phyloP scores from a whole-genome alignment of 2,888 invertebrate genomes.

The Argynnis bischoffii region DNA sequence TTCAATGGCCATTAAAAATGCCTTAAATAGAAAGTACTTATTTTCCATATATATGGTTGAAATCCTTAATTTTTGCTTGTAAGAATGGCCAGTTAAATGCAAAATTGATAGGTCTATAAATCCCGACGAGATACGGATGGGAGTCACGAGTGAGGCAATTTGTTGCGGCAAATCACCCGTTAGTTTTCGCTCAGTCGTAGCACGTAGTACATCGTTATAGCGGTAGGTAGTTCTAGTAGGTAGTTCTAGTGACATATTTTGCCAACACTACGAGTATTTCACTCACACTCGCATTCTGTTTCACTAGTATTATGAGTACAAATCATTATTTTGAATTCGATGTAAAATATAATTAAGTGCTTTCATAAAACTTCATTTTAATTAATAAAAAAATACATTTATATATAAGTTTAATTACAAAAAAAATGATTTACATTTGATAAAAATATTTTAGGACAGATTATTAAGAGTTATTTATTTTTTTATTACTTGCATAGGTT shows the following conservation, averaged over 20 bases:
- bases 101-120: constrained; percentile 16
- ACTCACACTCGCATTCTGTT: background rate
- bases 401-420: too few species aligned
- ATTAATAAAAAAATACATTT: too few species aligned
- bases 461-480: too few species aligned
- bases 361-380: background rate
- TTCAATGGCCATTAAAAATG: too few species aligned
- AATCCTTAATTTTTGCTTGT: background rate
- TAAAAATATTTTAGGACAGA: too few species aligned
- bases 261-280: constrained; percentile 13
- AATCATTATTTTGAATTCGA: constrained; percentile 1
- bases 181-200: constrained; percentile 20
- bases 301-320: background rate
- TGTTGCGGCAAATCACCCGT: constrained; percentile 28
- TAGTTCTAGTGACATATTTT: constrained; percentile 17
- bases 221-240: background rate
- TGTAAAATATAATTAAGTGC: constrained; percentile 1
- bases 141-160: constrained; percentile 20
- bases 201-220: constrained; percentile 27
- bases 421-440: too few species aligned
- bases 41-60: background rate
- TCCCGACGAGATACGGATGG: constrained; percentile 1
- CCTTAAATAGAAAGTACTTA: too few species aligned
- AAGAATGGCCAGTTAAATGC: background rate
- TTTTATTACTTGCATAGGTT: too few species aligned